Conservation (phyloP, 2,888 invertebrate species). For the Xestia rhomboidea region DNA sequence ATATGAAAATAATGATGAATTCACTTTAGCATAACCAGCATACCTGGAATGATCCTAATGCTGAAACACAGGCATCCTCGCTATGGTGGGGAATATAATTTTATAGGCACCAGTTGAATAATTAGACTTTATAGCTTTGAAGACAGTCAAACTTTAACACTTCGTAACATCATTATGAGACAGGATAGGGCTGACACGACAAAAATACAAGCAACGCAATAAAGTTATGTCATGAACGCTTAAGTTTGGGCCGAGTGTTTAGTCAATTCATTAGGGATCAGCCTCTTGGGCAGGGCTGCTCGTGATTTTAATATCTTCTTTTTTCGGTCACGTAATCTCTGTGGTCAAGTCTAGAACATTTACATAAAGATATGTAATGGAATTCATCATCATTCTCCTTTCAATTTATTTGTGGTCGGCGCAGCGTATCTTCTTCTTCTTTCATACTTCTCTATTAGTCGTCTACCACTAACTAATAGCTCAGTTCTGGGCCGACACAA, state of each 20-base stretch:
- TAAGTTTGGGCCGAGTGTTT: slow-evolving; percentile 68
- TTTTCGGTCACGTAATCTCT: slow-evolving; percentile 36
- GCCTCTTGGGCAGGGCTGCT: slow-evolving; percentile 34
- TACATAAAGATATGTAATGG: slow-evolving; percentile 21
- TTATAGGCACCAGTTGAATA: not conserved
- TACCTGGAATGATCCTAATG: not conserved
- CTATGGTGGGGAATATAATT: too few relatives aligned
- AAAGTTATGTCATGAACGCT: slow-evolving; percentile 53
- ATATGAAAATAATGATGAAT: not conserved
- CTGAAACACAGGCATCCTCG: not conserved
- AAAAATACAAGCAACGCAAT: slow-evolving; percentile 50
- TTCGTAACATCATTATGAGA: not conserved
- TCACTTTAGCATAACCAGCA: not conserved
- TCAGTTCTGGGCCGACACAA: too few relatives aligned
- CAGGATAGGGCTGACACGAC: slow-evolving; percentile 8
- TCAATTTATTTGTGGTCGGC: not conserved
- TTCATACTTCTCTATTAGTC: not conserved
- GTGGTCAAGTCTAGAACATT: slow-evolving; percentile 34
- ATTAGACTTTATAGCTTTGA: not conserved
- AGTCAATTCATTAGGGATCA: slow-evolving; percentile 79
- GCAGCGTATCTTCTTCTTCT: not conserved
- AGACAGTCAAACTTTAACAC: not conserved
- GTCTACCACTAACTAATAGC: too few relatives aligned
- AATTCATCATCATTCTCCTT: not conserved
- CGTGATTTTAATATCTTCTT: slow-evolving; percentile 39